These are phyloP conservation scores for Metallyticus violacea DNA, from an alignment of 2,888 invertebrate species.

Conservation along the genomic window DNA sequence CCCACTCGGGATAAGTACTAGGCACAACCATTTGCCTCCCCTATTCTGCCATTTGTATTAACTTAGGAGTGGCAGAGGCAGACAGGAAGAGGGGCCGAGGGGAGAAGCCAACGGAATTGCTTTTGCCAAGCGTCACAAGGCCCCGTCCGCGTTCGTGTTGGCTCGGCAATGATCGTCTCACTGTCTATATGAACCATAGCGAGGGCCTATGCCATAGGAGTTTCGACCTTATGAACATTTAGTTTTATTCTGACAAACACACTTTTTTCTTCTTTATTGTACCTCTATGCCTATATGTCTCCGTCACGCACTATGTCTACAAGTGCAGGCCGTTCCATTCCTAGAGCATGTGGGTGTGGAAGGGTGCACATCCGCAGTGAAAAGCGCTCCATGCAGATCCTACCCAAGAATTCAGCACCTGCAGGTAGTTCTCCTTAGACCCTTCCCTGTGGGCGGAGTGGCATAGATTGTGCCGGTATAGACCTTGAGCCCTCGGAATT, in stretches of 20 bases:
- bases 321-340: constrained; percentile 1
- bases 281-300: constrained; percentile 4
- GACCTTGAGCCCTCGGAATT: neutral
- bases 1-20: constrained; percentile 13
- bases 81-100: neutral
- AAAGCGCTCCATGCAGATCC: neutral
- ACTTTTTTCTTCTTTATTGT: neutral
- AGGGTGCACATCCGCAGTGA: constrained; percentile 7
- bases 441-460: neutral
- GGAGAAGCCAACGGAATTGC: constrained; percentile 17
- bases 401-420: constrained; percentile 6
- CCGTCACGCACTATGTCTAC: constrained; percentile 15
- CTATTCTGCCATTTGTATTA: constrained; percentile 19
- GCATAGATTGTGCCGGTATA: neutral
- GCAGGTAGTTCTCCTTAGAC: neutral
- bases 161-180: neutral
- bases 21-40: constrained; percentile 19
- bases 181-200: neutral
- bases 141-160: neutral
- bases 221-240: constrained; percentile 1
- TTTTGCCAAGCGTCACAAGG: constrained; percentile 16
- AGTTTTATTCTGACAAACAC: neutral
- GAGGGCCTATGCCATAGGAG: neutral
- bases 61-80: constrained; percentile 7
- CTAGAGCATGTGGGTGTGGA: neutral